A percentile compares a stretch with the other conserved stretches of the same genome.
These are phyloP conservation scores for Colostygia pectinataria DNA, from an alignment of 2,888 invertebrate genomes.

Conservation along the genomic window DNA sequence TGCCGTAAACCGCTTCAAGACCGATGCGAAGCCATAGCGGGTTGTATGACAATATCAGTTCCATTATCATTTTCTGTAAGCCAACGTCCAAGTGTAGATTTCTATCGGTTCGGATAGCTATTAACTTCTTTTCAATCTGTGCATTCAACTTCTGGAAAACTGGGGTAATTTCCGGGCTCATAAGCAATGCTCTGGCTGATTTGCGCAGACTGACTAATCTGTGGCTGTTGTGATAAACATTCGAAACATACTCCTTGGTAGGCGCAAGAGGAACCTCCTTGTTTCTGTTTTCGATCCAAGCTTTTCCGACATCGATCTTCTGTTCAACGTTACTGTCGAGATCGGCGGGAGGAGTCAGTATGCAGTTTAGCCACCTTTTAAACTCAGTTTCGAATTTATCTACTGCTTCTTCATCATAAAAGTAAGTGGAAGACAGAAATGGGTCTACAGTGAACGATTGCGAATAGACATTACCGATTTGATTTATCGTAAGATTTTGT, in stretches of 20 bases:
- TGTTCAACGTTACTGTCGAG: conserved; percentile 84
- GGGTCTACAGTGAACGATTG: conserved; percentile 85
- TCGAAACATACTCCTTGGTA: conserved; percentile 87
- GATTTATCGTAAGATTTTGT: conserved; percentile 66
- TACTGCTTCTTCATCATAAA: conserved; percentile 86
- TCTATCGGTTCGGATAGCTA: conserved; percentile 89
- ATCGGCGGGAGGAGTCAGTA: conserved; percentile 89
- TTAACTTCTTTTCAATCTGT: conserved; percentile 89
- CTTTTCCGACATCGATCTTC: conserved; percentile 87
- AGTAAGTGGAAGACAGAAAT: conserved; percentile 85
- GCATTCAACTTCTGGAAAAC: conserved; percentile 87
- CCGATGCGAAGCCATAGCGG: conserved; percentile 95
- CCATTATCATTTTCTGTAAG: conserved; percentile 89
- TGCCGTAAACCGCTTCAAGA: conserved; percentile 92
- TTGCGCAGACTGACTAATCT: conserved; percentile 86
- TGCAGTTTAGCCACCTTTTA: conserved; percentile 90
- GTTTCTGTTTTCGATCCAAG: conserved; percentile 88
- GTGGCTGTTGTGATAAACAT: conserved; percentile 85
- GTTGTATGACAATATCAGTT: conserved; percentile 92
- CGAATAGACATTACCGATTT: conserved; percentile 70
- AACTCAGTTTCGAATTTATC: conserved; percentile 87
- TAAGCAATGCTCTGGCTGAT: conserved; percentile 85
- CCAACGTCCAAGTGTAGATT: conserved; percentile 93
- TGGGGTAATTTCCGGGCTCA: conserved; percentile 82
- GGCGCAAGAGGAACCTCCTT: conserved; percentile 86